Percentiles rank a stretch among this genome's conserved stretches.
phyloP scores from a whole-genome alignment of 2,797 vertebrate genomes.

The Potorous gilbertii region DNA sequence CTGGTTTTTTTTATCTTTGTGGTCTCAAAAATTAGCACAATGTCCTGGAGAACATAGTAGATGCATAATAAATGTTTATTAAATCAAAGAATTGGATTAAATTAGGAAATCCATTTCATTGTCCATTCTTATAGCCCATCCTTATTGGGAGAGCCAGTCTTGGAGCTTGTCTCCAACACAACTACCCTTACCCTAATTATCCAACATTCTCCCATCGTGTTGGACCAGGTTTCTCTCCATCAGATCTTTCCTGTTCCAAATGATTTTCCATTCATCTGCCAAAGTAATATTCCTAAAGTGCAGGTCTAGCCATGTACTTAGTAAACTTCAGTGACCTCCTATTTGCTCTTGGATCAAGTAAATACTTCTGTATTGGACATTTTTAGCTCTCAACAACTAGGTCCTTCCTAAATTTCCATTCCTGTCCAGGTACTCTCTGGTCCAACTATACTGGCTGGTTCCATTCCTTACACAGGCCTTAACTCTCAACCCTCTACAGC shows the following conservation, averaged over 20 bases:
- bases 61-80: neutral
- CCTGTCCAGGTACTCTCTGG: neutral
- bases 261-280: neutral
- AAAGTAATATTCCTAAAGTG: neutral
- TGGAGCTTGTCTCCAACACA: neutral
- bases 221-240: neutral
- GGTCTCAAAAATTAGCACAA: neutral
- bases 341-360: neutral
- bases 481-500: no score
- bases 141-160: neutral
- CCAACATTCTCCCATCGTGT: neutral
- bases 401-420: neutral
- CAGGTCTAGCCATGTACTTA: neutral
- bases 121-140: neutral
- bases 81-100: neutral
- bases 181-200: neutral
- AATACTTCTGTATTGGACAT: neutral
- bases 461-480: neutral
- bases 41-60: neutral
- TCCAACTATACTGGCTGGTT: neutral
- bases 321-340: neutral
- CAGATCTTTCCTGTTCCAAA: neutral
- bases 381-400: neutral
- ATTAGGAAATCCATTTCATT: neutral
- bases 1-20: neutral